Conservation (phyloP, 1,140 invertebrate species). For the Drosophila littoralis region DNA sequence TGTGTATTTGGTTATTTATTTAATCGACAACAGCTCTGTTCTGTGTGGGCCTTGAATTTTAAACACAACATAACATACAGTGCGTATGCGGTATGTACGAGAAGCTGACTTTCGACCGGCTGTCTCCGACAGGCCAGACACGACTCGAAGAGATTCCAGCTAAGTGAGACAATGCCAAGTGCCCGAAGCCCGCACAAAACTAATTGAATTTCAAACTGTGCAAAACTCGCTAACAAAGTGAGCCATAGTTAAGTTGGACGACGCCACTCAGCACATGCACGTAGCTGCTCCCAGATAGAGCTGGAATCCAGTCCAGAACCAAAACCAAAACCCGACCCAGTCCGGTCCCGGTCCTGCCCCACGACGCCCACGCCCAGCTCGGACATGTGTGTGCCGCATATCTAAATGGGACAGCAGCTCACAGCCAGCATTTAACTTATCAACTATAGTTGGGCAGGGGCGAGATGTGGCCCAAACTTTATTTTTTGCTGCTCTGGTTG, state of each 20-base stretch:
- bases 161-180: conserved; percentile 51
- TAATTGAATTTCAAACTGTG: conserved; percentile 82
- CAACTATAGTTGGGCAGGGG: conserved; percentile 39
- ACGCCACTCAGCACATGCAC: conserved; percentile 53
- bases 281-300: conserved; percentile 24
- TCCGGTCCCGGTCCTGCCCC: neutral
- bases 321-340: no score
- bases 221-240: conserved; percentile 79
- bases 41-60: conserved; percentile 60
- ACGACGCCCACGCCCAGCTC: neutral
- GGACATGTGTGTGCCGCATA: conserved; percentile 9
- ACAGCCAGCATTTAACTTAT: conserved; percentile 72
- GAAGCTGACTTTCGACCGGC: conserved; percentile 30
- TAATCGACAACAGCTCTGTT: conserved; percentile 68
- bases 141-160: conserved; percentile 14
- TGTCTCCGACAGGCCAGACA: conserved; percentile 14
- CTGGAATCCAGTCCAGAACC: neutral
- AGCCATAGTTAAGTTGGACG: conserved; percentile 66
- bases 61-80: conserved; percentile 41
- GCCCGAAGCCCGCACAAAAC: conserved; percentile 66
- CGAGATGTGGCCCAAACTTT: conserved; percentile 8
- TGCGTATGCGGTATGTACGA: conserved; percentile 65
- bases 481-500: conserved; percentile 1
- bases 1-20: conserved; percentile 69
- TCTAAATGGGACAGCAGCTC: conserved; percentile 38